Conservation (phyloP, 37 sponge, comb jelly and placozoan species). For the Agelas oroides region DNA sequence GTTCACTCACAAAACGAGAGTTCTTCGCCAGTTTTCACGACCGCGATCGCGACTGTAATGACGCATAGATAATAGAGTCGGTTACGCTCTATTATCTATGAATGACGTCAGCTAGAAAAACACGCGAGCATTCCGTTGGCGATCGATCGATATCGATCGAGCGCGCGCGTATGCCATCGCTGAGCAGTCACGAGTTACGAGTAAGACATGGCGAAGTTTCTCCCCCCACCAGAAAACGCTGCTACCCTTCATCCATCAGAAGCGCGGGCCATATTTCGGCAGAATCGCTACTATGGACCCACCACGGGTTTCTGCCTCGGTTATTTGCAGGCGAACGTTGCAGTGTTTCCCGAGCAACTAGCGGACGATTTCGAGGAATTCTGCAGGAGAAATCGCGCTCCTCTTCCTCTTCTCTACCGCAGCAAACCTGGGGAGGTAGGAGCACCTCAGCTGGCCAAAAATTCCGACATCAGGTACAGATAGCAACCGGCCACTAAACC, state of each 20-base stretch:
- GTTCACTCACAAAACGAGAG: too few species aligned
- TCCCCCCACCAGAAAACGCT: conserved; percentile 43
- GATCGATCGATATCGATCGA: too few species aligned
- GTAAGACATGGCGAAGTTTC: too few species aligned
- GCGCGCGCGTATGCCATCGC: too few species aligned
- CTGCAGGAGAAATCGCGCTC: conserved; percentile 66
- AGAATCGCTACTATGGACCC: conserved; percentile 54
- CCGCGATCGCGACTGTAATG: too few species aligned
- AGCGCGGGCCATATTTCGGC: conserved; percentile 59
- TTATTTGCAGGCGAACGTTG: conserved; percentile 78
- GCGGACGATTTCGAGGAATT: conserved; percentile 85
- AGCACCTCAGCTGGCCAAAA: conserved; percentile 77
- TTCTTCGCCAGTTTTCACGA: too few species aligned
- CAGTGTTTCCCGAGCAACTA: conserved; percentile 53
- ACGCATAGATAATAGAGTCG: too few species aligned
- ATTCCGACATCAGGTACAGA: conserved; percentile 78
- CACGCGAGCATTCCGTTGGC: too few species aligned
- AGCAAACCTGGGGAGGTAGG: conserved; percentile 72
- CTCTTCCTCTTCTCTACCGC: conserved; percentile 77
- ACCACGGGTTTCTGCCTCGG: conserved; percentile 74
- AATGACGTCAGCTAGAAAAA: too few species aligned
- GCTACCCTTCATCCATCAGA: conserved; percentile 47
- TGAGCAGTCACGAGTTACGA: too few species aligned
- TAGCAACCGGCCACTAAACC: too few species aligned
- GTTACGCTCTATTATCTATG: too few species aligned